Conservation (phyloP, 2,113 vertebrate genomes). For the Burhinus bistriatus region DNA sequence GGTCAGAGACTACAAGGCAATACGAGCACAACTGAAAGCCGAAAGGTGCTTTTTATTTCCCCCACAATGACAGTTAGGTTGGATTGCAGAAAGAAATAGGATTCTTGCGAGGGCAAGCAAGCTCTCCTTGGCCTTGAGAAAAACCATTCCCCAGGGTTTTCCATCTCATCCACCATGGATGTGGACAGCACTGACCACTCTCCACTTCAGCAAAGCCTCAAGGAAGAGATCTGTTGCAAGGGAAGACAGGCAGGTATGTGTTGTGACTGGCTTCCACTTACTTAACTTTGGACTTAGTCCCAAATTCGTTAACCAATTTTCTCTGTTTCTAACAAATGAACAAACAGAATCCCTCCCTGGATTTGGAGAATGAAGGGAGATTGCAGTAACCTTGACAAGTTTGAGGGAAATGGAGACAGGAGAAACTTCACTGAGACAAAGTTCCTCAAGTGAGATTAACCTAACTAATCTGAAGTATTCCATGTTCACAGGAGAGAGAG, state of each 20-base stretch:
- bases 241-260: not conserved
- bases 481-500: not conserved
- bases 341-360: not conserved
- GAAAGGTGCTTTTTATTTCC: not conserved
- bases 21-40: not conserved
- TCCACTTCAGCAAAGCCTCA: not conserved
- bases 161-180: not conserved
- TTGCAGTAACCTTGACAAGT: not conserved
- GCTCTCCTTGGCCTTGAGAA: not conserved
- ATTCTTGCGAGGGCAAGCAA: not conserved
- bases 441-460: not conserved
- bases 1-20: not conserved
- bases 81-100: not conserved
- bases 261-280: not conserved
- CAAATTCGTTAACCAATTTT: not conserved
- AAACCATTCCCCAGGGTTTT: not conserved
- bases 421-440: not conserved
- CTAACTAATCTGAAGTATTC: not conserved
- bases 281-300: not conserved
- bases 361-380: not conserved
- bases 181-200: not conserved
- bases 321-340: not conserved
- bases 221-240: not conserved
- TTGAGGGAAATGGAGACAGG: not conserved
- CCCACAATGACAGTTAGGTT: not conserved